A percentile compares a stretch with the other conserved stretches of the same genome.
Conservation (phyloP, 2,888 invertebrate genomes). For the Caradrina kadenii region DNA sequence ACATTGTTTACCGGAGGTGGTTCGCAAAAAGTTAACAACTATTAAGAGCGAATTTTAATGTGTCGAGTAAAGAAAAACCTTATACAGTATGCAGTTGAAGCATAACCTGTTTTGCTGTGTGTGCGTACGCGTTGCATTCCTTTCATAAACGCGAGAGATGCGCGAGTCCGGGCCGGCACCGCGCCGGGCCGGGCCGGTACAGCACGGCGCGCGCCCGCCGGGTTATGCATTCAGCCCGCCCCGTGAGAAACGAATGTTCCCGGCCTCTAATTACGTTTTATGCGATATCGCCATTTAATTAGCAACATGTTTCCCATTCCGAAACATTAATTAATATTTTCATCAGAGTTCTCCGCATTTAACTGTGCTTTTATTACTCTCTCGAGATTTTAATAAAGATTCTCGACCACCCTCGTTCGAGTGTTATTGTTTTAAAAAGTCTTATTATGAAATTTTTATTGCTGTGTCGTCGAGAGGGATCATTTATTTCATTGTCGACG, state of each 20-base stretch:
- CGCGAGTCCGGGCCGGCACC: slow-evolving; percentile 44
- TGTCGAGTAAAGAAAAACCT: slow-evolving; percentile 70
- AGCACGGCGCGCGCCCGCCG: slow-evolving; percentile 49
- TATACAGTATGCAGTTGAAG: slow-evolving; percentile 74
- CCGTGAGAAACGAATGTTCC: slow-evolving; percentile 88
- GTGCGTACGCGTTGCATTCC: slow-evolving; percentile 81
- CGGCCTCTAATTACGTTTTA: slow-evolving; percentile 90
- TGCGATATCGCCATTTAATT: slow-evolving; percentile 90
- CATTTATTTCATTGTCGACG: slow-evolving; percentile 78
- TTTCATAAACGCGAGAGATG: slow-evolving; percentile 75
- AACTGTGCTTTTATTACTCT: slow-evolving; percentile 89
- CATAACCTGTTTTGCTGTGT: slow-evolving; percentile 81
- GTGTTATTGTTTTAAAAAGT: slow-evolving; percentile 86
- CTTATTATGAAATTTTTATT: slow-evolving; percentile 85
- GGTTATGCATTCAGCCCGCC: slow-evolving; percentile 69
- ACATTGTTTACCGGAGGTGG: slow-evolving; percentile 60
- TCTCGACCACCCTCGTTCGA: slow-evolving; percentile 87
- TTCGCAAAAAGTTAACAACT: slow-evolving; percentile 74
- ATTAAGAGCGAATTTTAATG: slow-evolving; percentile 78
- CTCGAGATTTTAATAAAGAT: slow-evolving; percentile 90
- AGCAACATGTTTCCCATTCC: slow-evolving; percentile 90
- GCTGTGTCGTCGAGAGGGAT: slow-evolving; percentile 74
- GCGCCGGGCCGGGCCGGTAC: slow-evolving; percentile 45
- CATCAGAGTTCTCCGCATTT: slow-evolving; percentile 89
- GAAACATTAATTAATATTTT: slow-evolving; percentile 90